Base-by-base conservation (phyloP, 2,888 invertebrate genomes). In the Metacarcinus magister region DNA sequence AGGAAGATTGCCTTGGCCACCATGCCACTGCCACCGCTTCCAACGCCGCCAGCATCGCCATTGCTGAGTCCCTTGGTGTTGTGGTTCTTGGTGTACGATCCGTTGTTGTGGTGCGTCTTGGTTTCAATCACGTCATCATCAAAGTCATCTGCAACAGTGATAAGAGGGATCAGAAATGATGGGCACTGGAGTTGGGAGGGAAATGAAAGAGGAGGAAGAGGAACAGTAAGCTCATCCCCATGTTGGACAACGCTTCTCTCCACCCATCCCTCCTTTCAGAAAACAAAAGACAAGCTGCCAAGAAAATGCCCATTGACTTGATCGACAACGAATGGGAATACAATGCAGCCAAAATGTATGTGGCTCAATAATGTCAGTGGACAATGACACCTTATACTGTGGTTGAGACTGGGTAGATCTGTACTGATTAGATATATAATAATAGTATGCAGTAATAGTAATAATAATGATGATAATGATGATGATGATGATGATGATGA, bases 1-100 rank as follows among this genome's bases (percentile, higher is more conserved):
- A 96, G 89, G 93, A 96, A 96, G 46, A 96, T 82, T 23, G 95
- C 94, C 89, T 96, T 96, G 46, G 95, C 95, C 75, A 95, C 92
- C 67, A 95, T n/a, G 43, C 93, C 93, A 60, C 92, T 39, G 60
- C 92, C 39, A 39, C 32, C 60, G 19, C 92, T 7, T n/a, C 92
- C 92, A 32, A 19, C 67, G 19, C 91, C 91, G 7, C 60, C 75
- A n/a, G 67, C 75, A n/a, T 89, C 92, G n/a, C 75, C 44, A 46
- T 90, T 95, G 75, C 46, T 92, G n/a, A 87, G 44, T n/a, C 32
- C 32, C 28, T 95, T 91, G 67, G 28, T 43, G 23, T 60, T 90
- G 92, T 92, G 46, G 91, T 8, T 92, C 19, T 90, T 60, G 75
- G 67, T 92, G 44, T 48, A 19, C 54, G 60, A 39, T 43, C 10